These are phyloP conservation scores for Brachypodius melanocephalos DNA, from an alignment of 2,113 vertebrate species.

Conservation along the genomic window DNA sequence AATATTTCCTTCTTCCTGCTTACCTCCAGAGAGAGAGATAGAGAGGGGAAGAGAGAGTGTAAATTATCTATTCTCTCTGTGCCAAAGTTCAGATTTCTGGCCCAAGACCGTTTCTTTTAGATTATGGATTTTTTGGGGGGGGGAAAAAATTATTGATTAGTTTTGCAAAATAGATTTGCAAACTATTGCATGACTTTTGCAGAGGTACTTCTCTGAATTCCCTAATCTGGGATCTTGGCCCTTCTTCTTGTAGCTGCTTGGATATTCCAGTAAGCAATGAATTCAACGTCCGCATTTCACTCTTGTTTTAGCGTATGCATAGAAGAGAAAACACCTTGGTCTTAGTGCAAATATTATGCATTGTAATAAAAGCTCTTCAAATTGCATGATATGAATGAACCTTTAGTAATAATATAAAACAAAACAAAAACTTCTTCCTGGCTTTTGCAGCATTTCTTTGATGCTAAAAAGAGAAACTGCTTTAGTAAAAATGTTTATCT, in stretches of 20 bases:
- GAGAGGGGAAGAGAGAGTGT: neutral
- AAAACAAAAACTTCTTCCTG: neutral
- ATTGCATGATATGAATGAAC: neutral
- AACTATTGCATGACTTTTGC: neutral
- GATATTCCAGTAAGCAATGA: neutral
- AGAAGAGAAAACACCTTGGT: neutral
- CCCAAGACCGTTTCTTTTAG: neutral
- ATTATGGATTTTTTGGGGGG: neutral
- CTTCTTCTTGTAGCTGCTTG: fast-evolving
- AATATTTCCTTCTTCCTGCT: slow-evolving; percentile 50
- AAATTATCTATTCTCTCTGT: neutral
- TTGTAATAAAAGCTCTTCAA: neutral
- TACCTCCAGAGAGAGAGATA: neutral
- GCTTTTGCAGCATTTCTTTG: neutral
- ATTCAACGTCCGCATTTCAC: fast-evolving
- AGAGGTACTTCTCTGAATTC: neutral
- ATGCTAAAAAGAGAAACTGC: neutral
- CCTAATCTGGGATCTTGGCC: neutral
- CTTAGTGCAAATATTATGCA: neutral
- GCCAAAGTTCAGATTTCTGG: neutral
- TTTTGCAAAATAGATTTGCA: neutral
- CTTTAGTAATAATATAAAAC: neutral
- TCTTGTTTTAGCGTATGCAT: neutral
- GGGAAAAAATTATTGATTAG: fast-evolving
- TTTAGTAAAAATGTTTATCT: neutral